Evolutionary conservation across 2,797 vertebrate genomes (phyloP), one percentile per base, ranked within the genome.

Genomic region (Melanogrammus aeglefinus): DNA sequence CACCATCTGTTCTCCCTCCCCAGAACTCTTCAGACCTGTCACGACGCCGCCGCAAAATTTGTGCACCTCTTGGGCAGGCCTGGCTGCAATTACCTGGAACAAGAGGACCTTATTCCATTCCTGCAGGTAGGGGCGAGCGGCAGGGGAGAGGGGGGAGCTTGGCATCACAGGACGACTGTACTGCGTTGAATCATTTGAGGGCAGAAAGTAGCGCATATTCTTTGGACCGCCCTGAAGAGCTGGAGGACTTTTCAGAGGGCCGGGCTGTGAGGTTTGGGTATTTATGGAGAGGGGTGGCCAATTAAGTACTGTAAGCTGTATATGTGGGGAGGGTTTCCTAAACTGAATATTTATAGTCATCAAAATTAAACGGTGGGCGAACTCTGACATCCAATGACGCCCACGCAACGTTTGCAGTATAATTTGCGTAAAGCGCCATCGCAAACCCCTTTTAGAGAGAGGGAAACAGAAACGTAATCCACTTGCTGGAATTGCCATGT

Each of bases 31-130:
- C 97, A 96, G 91, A 98, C 92, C 81, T 98, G 97, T 91, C 96
- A 99, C 74, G 96, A 99, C 77, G 96, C 96, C 18, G 95, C 96
- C n/a, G 94, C 96, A 66, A 96, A 94, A 93, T 99, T 99, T 86
- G 91, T 98, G 83, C 96, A 97, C 89, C 96, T 99, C 92, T 92
- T 99, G 82, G 95, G 94, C 93, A 97, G 91, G 84, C 97, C 97
- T 79, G 96, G 97, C 82, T 96, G 95, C 88, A 94, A 93, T 93
- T 97, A 96, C 93, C 94, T 99, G 93, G 96, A 96, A 92, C 97
- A 97, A 94, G 98, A 99, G 78, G 97, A 99, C 93, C 97, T 99
- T 90, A 95, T 97, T 93, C 97, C 97, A 90, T 97, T 99, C 93
- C 93, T 99, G 89, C 97, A 99, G 96, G 98, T 99, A 94, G 80